Base-by-base conservation (phyloP, 2,888 invertebrate species). In the Ectropis crepuscularia region DNA sequence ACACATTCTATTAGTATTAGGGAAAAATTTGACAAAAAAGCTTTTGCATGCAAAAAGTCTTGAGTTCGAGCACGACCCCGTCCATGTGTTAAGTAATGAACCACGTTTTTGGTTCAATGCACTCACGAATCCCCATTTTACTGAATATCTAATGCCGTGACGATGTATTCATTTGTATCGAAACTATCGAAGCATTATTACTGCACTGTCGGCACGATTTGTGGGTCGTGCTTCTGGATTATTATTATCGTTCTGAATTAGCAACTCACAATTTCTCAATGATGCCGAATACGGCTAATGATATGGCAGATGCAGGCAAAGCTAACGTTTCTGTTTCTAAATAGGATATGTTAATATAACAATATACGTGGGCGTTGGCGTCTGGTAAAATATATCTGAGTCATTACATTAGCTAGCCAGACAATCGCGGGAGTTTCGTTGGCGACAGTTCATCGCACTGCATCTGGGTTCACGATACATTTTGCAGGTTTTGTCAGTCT, bases 61-160 rank as follows among this genome's bases (percentile, higher is more conserved):
- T 75, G 76, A 77, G 78, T 75, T 82, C 75, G 81, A 83, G 87
- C 89, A 88, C 88, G 89, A 86, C 80, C 80, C 76, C 71, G 75
- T 75, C 81, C 83, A 80, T 81, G 85, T 87, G 86, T 82, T 87
- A 88, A 89, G 88, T 88, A 89, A 89, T 88, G 85, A 83, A 79
- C 86, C 90, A 90, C 91, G 90, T 87, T 87, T 88, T 86, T 89
- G 85, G 92, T 92, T 91, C 91, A 90, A 87, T 88, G 91, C 89
- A 89, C 92, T 88, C 89, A 86, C 85, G 87, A 83, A 85, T 86
- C 78, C 80, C 83, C 83, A 86, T 86, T 87, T 88, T 84, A 80
- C 84, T 84, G 82, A 82, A 86, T 85, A 82, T 80, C 81, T 84
- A 85, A 83, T 81, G 74, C 78, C 83, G 76, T 85, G 83, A 82